Base-by-base conservation (phyloP, 2,888 invertebrate genomes). In the Archips crataeganus region DNA sequence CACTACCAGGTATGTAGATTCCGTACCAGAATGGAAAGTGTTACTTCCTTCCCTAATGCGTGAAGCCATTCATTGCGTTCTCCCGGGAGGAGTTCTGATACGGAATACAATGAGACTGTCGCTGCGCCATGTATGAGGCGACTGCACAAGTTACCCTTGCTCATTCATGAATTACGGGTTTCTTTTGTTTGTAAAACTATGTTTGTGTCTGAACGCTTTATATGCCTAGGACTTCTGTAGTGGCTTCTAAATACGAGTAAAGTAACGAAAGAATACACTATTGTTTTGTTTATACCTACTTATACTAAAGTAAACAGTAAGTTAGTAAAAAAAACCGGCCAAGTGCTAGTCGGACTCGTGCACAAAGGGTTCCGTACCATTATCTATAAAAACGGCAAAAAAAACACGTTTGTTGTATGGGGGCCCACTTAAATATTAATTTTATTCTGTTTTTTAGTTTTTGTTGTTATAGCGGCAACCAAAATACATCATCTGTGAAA, bases 21-120 rank as follows among this genome's bases (percentile, higher is more conserved):
- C 74, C 74, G 47, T 69, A 59, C 64, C 42, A 13, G 70, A 60
- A 70, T 65, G 60, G 74, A 74, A 70, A 74, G 74, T 70, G 64
- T 71, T 74, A 80, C 79, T 84, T 87, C 87, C 87, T 86, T 84
- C 78, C 80, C 80, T 79, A 79, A 80, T 75, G 72, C 47, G 70
- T 66, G 65, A 54, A 45, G 42, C 74, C 70, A 74, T 74, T 74
- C 74, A 70, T 74, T 61, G 69, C 64, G 34, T 51, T 65, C 57
- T 74, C 74, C 74, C 74, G 36, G 51, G 74, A 61, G 74, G 59
- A 65, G 13, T 13, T 15, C 74, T 5, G 15, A 68, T 65, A 70
- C 60, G 74, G 74, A 64, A 63, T 47, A 74, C 74, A 74, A 74
- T 74, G 74, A 45, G 32, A 64, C 42, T 63, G 65, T 65, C 65